These are phyloP conservation scores for Eulacestoma nigropectus DNA, from an alignment of 2,113 vertebrate genomes.

Conservation along the genomic window DNA sequence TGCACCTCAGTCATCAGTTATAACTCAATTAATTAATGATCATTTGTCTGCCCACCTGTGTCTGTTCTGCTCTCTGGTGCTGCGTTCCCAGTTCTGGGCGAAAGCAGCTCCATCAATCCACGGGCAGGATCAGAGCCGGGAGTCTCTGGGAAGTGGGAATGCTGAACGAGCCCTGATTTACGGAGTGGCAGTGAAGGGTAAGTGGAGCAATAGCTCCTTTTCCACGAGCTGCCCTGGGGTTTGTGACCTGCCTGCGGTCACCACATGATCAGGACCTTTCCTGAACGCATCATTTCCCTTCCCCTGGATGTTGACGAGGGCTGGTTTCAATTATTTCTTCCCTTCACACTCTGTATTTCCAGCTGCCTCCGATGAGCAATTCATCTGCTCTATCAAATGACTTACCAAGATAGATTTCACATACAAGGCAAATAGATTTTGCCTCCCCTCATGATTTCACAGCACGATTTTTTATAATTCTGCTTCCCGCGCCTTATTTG, in stretches of 20 bases:
- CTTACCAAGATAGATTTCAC: conserved; percentile 43
- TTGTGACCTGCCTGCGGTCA: neutral
- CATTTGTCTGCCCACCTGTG: neutral
- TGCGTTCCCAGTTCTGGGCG: accelerated
- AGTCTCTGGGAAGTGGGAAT: neutral
- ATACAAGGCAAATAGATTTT: conserved; percentile 23
- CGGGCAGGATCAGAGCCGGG: accelerated
- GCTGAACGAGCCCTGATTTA: neutral
- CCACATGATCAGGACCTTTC: neutral
- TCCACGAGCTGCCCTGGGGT: neutral
- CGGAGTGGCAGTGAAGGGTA: accelerated
- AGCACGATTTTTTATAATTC: neutral
- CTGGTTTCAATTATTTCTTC: conserved; percentile 55
- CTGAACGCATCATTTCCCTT: neutral
- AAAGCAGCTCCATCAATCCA: neutral
- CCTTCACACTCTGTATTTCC: conserved; percentile 34
- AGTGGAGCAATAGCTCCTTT: neutral
- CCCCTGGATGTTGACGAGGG: neutral
- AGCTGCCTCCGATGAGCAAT: conserved; percentile 43
- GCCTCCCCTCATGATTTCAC: neutral
- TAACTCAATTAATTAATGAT: neutral
- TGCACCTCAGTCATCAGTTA: neutral
- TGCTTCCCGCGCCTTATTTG: neutral
- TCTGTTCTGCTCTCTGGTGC: neutral
- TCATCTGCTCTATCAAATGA: conserved; percentile 23